Base-by-base conservation (phyloP, 2,113 vertebrate species). In the Paradoxurus hermaphroditus region DNA sequence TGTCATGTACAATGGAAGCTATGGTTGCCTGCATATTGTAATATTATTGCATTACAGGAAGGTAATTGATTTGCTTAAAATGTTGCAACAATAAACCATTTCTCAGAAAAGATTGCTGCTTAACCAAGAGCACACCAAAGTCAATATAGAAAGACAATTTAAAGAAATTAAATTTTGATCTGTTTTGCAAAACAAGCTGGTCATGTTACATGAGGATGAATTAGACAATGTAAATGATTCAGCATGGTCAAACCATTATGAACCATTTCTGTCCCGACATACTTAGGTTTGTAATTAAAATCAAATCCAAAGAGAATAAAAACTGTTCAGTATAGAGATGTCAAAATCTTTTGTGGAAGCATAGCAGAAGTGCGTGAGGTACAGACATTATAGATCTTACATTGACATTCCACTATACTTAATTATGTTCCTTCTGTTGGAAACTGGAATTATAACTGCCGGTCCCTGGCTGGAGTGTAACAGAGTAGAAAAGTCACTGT, bases 41-140 rank as follows among this genome's bases (percentile, higher is more conserved):
- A 96, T 97, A 96, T 97, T 97, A 96, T 97, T 97, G 81, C 87
- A 97, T 97, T 98, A 96, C 95, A 97, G 85, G 94, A 97, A 97
- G 73, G 88, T 94, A 97, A 98, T 97, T 97, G 97, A 98, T 98
- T 97, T 98, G 97, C 92, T 97, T 97, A 98, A 97, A 98, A 97
- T 94, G 97, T 96, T 96, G 81, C 75, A 94, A 96, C 92, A 97
- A 95, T 98, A 98, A 98, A 95, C 94, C 84, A 95, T 97, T 97
- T 97, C 95, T 98, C 92, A 97, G 86, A 96, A 97, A 98, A 96
- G 75, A 98, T 81, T 95, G 79, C 92, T 90, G 90, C 67, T 97
- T 96, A 95, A 95, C 93, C 67, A 95, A 90, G 83, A 97, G 62
- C n/a, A 95, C 62, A 94, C 36, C 39, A 90, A 65, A 85, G 59